phyloP scores from a whole-genome alignment of 2,113 vertebrate genomes.

The Opisthocomus hoazin region DNA sequence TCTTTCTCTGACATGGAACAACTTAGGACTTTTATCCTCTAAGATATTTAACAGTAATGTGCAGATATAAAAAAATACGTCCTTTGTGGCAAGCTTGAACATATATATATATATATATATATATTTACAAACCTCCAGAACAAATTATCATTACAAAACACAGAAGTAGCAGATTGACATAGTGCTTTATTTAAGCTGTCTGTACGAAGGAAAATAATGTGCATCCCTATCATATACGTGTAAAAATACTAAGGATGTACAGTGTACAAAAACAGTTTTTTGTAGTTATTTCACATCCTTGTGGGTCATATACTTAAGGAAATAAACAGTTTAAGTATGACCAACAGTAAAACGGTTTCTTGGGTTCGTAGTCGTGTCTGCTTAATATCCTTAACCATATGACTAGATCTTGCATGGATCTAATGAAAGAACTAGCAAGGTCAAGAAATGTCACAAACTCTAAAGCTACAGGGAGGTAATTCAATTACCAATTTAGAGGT shows the following conservation, averaged over 20 bases:
- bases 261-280: slow-evolving; percentile 95
- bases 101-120: slow-evolving; percentile 51
- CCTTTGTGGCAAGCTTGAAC: slow-evolving; percentile 44
- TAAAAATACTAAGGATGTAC: slow-evolving; percentile 99
- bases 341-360: slow-evolving; percentile 80
- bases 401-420: slow-evolving; percentile 80
- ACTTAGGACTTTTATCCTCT: slow-evolving; percentile 32
- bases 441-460: slow-evolving; percentile 87
- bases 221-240: slow-evolving; percentile 94
- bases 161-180: slow-evolving; percentile 85
- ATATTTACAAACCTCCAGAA: slow-evolving; percentile 65
- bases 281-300: slow-evolving; percentile 87
- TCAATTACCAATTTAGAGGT: slow-evolving; percentile 81
- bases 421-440: slow-evolving; percentile 85
- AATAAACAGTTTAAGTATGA: slow-evolving; percentile 79
- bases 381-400: slow-evolving; percentile 82
- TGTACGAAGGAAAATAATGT: slow-evolving; percentile 95
- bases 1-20: slow-evolving; percentile 13
- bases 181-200: slow-evolving; percentile 98
- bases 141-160: slow-evolving; percentile 72
- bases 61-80: slow-evolving; percentile 50
- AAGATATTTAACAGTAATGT: slow-evolving; percentile 54
- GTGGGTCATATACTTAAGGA: slow-evolving; percentile 83
- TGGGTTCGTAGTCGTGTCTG: slow-evolving; percentile 75
- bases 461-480: slow-evolving; percentile 90